Evolutionary conservation across 2,113 vertebrate species (phyloP).

Genomic region (Amphiprion ocellaris): DNA sequence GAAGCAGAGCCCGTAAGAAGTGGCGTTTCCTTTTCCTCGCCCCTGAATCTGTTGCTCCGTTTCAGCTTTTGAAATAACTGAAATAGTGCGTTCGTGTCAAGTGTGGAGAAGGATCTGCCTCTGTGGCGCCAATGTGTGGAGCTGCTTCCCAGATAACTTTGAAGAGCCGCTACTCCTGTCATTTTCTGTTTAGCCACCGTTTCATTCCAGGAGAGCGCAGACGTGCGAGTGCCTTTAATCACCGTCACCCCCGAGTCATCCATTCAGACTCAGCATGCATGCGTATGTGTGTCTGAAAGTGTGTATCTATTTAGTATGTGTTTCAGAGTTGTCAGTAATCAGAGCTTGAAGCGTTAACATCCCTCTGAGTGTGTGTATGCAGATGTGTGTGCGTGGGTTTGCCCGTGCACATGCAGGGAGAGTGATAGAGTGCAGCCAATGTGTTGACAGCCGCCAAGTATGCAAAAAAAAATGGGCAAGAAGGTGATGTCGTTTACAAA

Average conservation of each 20-base stretch:
- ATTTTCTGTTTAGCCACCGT: slow-evolving; percentile 62
- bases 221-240: slow-evolving; percentile 67
- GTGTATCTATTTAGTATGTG: slow-evolving; percentile 41
- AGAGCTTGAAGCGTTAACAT: slow-evolving; percentile 47
- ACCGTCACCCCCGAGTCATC: slow-evolving; percentile 55
- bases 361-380: slow-evolving; percentile 1
- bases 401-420: slow-evolving; percentile 6
- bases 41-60: neutral
- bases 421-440: slow-evolving; percentile 71
- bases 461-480: slow-evolving; percentile 49
- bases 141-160: slow-evolving; percentile 67
- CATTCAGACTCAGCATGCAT: slow-evolving; percentile 16
- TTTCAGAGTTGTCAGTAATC: slow-evolving; percentile 62
- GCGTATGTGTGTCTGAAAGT: neutral
- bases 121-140: slow-evolving; percentile 16
- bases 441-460: slow-evolving; percentile 71
- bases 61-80: slow-evolving; percentile 26
- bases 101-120: slow-evolving; percentile 25
- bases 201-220: slow-evolving; percentile 59
- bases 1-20: slow-evolving; percentile 7
- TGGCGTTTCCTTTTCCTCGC: neutral
- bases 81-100: slow-evolving; percentile 28
- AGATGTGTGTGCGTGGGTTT: slow-evolving; percentile 12
- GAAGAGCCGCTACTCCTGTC: slow-evolving; percentile 57
- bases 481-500: slow-evolving; percentile 70